Conservation (phyloP, 2,888 invertebrate genomes). For the Hypolimnas misippus region DNA sequence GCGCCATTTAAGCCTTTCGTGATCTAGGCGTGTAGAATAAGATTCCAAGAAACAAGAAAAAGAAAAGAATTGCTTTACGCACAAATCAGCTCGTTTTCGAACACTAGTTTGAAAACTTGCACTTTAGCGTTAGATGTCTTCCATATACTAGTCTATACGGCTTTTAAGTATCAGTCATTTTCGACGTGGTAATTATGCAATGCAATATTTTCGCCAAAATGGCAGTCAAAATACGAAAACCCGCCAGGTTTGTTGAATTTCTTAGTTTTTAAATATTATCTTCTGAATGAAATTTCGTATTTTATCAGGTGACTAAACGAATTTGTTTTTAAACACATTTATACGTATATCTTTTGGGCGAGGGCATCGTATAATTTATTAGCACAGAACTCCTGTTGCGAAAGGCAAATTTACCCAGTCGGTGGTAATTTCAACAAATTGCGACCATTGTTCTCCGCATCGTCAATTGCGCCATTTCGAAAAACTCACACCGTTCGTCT, state of each 20-base stretch:
- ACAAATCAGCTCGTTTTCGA: too few relatives aligned
- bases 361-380: conserved; percentile 32
- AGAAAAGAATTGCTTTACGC: not conserved
- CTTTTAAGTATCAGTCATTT: too few relatives aligned
- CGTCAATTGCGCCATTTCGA: conserved; percentile 42
- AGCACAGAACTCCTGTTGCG: conserved; percentile 33
- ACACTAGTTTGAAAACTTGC: too few relatives aligned
- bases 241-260: not conserved
- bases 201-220: too few relatives aligned
- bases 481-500: conserved; percentile 42
- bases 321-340: not conserved
- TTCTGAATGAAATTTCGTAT: not conserved
- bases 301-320: not conserved
- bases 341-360: not conserved
- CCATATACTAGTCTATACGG: too few relatives aligned
- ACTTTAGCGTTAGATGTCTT: too few relatives aligned
- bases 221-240: not conserved
- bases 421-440: conserved; percentile 70
- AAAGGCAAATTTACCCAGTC: conserved; percentile 42
- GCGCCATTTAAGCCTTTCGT: conserved; percentile 20
- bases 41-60: not conserved
- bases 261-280: not conserved
- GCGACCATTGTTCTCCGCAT: conserved; percentile 63
- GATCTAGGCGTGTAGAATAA: not conserved
- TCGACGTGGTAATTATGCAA: too few relatives aligned